Base-by-base conservation (phyloP, 2,113 vertebrate genomes). In the Lipophrys pholis region DNA sequence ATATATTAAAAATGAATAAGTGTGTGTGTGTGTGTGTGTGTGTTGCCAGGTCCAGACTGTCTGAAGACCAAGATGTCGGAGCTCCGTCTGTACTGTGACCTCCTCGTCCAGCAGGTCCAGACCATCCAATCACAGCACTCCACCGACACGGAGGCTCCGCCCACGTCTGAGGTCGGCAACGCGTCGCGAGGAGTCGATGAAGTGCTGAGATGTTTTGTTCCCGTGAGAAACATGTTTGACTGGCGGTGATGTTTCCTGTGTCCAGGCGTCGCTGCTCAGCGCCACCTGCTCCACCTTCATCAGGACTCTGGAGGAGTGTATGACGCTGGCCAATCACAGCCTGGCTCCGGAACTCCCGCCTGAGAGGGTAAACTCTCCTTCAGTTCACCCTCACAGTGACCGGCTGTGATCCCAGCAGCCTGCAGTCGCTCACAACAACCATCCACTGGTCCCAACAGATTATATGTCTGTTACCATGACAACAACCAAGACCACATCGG, bases 61-160 rank as follows among this genome's bases (percentile, higher is more conserved):
- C 90, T 99, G 85, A 99, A 95, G 94, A 98, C 96, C 54, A 99
- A 99, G 95, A 99, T 99, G 97, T 99, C 97, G 0, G 97, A 99
- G 85, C 95, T 99, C 69, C 96, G 97, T 60, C 95, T 99, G 69
- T 99, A 98, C 94, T 98, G 98, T 90, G 97, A 99, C 92, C 94
- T 99, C 73, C 86, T 91, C 1, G 87, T 91, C 45, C 89, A 91
- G 55, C 90, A 91, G 68, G 90, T 91, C 53, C 89, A 91, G 42
- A 90, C 86, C 0, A 87, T 91, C 81, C 90, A 90, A 91, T 83
- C 92, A 91, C 89, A 95, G 92, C 78, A 85, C 87, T 78, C 91
- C 91, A 92, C 93, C 89, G 87, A 88, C 39, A 40, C 54, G 2
- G 76, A 86, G 67, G 42, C 63, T 6, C 14, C 77, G 5, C 67